Conservation (phyloP, 2,888 invertebrate genomes). For the Sarcophaga caerulescens region DNA sequence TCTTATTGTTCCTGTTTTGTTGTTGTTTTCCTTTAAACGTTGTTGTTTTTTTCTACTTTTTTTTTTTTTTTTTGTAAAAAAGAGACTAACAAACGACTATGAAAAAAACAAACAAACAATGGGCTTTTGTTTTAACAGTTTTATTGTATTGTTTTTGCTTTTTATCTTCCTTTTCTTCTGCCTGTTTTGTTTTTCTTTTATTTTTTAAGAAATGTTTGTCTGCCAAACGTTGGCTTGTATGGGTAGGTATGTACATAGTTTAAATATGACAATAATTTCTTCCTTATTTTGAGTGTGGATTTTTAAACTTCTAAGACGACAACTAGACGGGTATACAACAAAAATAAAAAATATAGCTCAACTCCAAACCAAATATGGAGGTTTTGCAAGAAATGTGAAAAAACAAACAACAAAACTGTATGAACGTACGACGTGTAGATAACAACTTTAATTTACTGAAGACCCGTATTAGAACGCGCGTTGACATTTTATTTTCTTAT, state of each 20-base stretch:
- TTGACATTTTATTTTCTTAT: neutral
- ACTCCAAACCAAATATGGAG: neutral
- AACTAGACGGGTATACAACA: constrained; percentile 21
- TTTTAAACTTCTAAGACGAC: constrained; percentile 44
- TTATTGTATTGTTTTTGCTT: constrained; percentile 7
- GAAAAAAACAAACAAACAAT: constrained; percentile 39
- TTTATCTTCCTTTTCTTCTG: neutral
- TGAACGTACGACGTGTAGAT: neutral
- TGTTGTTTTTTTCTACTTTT: constrained; percentile 38
- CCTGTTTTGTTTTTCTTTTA: no score
- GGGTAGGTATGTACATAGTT: neutral
- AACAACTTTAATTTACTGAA: neutral
- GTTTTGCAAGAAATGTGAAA: neutral
- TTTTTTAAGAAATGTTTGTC: neutral
- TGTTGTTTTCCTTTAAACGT: neutral
- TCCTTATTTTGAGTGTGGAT: constrained; percentile 54
- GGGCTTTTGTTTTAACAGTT: constrained; percentile 25
- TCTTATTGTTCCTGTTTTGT: constrained; percentile 12
- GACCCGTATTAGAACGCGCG: neutral
- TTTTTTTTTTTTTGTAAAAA: neutral
- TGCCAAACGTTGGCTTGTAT: neutral
- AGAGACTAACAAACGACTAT: constrained; percentile 17
- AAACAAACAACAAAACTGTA: neutral
- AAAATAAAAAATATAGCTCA: neutral
- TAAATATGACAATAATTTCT: constrained; percentile 46